Evolutionary conservation across 2,113 vertebrate genomes (phyloP), one percentile per base, ranked within the genome.

Genomic region (Phaethornis superciliosus): DNA sequence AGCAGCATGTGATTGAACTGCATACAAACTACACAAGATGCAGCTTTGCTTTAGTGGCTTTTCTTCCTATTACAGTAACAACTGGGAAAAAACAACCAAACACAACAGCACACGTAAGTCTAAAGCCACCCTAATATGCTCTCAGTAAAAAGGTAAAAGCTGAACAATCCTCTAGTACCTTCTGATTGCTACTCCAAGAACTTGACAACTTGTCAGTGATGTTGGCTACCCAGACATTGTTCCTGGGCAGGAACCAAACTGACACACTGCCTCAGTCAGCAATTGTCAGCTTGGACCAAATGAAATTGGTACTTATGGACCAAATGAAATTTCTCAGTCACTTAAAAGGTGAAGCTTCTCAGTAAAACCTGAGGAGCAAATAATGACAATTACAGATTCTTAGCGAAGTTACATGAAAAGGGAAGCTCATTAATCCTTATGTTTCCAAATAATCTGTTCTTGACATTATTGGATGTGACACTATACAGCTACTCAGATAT

Each of bases 181-280:
- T 24, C 55, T 35, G 55, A 27, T 2, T 16, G 27, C 33, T 56
- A 9, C 9, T 5, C 2, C 22, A 37, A 51, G 26, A 30, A 27
- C 11, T 0, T 23, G 46, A 32, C 55, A 40, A 1, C 8, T 13
- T 16, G 24, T 26, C 51, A 27, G 6, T 0, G 0, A 32, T 17
- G 37, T 32, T 20, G 32, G 40, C 16, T 8, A 7, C 59, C 46
- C 3, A 2, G 26, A 27, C 22, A 20, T 30, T 15, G 27, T 8
- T 37, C 49, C n/a, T 15, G 21, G 30, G 13, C 6, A 24, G 9
- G 40, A 49, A 18, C 68, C 32, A 23, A 6, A 27, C 16, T 27
- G 58, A 27, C 64, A 40, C 12, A 3, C 15, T 1, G 23, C 27
- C 17, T 15, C 71, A 47, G 7, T 28, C 49, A 49, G 51, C 35